Conservation (phyloP, 2,888 invertebrate genomes). For the Dorcus hopei region DNA sequence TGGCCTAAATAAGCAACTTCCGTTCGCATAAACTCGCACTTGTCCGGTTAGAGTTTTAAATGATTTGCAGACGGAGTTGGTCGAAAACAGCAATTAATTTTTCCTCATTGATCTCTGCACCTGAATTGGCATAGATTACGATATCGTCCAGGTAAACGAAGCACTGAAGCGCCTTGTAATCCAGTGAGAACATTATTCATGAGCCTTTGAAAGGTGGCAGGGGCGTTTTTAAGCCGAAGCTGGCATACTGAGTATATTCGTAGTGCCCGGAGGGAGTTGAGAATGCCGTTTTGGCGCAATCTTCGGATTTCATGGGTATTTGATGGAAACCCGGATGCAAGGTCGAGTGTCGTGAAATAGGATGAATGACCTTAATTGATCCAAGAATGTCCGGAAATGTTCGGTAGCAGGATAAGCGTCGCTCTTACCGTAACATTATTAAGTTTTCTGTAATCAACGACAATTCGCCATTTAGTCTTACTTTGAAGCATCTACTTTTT, state of each 20-base stretch:
- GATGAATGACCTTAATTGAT: conserved; percentile 21
- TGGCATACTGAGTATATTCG: no score
- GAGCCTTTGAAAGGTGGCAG: no score
- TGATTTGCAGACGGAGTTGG: conserved; percentile 26
- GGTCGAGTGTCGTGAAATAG: conserved; percentile 26
- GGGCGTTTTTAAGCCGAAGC: no score
- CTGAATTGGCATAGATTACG: no score
- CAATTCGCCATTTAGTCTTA: conserved; percentile 10
- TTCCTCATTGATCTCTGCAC: no score
- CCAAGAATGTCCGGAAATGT: conserved; percentile 25
- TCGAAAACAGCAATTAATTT: conserved; percentile 33
- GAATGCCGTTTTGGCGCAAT: no score
- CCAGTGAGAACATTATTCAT: no score
- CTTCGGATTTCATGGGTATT: no score
- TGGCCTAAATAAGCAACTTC: conserved; percentile 32
- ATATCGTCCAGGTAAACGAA: no score
- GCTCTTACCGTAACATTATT: conserved; percentile 20
- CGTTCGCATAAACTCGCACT: conserved; percentile 29
- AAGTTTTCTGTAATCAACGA: conserved; percentile 16
- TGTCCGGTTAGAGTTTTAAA: conserved; percentile 27
- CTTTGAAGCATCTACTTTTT: conserved; percentile 16
- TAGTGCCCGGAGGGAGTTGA: no score
- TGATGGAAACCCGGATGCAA: conserved; percentile 27
- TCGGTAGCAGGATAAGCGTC: conserved; percentile 24
- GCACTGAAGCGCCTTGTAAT: no score